These are phyloP conservation scores for Eriosoma lanigerum DNA, from an alignment of 1,140 invertebrate genomes.

Conservation along the genomic window DNA sequence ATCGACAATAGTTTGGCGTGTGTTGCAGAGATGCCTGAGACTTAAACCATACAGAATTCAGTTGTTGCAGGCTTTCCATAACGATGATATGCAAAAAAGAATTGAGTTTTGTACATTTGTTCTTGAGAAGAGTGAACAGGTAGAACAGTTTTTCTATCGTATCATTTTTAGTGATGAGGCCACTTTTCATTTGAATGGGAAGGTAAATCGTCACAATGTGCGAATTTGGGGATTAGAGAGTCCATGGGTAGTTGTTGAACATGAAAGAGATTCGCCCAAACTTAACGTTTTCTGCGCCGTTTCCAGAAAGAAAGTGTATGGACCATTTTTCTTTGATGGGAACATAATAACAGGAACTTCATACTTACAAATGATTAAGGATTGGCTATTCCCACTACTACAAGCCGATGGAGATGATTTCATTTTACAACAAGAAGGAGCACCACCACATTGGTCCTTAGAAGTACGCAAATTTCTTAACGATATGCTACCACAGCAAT, in stretches of 20 bases:
- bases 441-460: constrained; percentile 55
- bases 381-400: background rate
- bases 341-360: too few relatives aligned
- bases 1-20: background rate
- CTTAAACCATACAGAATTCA: too few relatives aligned
- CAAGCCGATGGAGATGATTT: constrained; percentile 17
- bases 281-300: background rate
- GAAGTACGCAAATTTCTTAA: constrained; percentile 50
- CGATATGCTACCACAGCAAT: background rate
- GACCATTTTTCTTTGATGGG: too few relatives aligned
- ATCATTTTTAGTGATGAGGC: too few relatives aligned
- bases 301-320: too few relatives aligned
- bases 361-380: background rate
- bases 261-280: constrained; percentile 1
- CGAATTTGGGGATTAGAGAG: background rate
- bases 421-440: constrained; percentile 55
- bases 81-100: too few relatives aligned
- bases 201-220: background rate
- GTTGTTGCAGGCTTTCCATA: too few relatives aligned
- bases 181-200: background rate
- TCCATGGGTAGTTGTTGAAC: background rate
- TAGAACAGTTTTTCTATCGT: background rate
- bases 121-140: background rate
- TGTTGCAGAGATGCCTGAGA: too few relatives aligned
- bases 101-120: background rate